Evolutionary conservation across 2,113 vertebrate species (phyloP).

Genomic region (Cathartes aura): DNA sequence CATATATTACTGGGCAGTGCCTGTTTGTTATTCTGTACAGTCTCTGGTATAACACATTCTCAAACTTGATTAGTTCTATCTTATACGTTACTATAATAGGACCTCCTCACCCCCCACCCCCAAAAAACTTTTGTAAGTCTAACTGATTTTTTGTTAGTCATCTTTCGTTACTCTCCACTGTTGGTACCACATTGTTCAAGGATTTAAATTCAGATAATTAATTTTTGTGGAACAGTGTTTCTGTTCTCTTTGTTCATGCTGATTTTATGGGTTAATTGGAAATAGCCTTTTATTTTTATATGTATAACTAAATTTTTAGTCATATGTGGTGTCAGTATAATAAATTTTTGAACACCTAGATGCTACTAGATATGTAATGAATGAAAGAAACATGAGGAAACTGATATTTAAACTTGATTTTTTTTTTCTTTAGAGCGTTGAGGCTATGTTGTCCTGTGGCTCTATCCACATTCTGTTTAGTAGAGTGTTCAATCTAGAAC

Average conservation of each 20-base stretch:
- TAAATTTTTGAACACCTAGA: neutral
- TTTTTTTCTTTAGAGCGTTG: neutral
- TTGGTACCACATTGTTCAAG: neutral
- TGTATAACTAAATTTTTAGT: neutral
- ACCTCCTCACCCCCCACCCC: fast-evolving
- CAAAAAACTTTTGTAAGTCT: neutral
- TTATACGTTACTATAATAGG: neutral
- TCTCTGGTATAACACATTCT: neutral
- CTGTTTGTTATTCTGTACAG: neutral
- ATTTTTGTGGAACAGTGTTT: neutral
- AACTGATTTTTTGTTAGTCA: neutral
- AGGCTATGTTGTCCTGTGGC: neutral
- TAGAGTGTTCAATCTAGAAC: neutral
- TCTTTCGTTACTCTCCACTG: neutral
- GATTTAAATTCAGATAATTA: neutral
- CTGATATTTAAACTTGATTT: neutral
- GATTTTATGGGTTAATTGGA: neutral
- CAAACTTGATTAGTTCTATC: neutral
- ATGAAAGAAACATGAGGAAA: neutral
- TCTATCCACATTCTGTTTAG: neutral
- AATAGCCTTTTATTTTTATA: neutral
- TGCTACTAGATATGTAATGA: neutral
- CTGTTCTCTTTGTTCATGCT: neutral
- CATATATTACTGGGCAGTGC: neutral
- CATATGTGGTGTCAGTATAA: neutral